phyloP scores from a whole-genome alignment of 1,140 invertebrate genomes.

The Melanaphis sacchari region DNA sequence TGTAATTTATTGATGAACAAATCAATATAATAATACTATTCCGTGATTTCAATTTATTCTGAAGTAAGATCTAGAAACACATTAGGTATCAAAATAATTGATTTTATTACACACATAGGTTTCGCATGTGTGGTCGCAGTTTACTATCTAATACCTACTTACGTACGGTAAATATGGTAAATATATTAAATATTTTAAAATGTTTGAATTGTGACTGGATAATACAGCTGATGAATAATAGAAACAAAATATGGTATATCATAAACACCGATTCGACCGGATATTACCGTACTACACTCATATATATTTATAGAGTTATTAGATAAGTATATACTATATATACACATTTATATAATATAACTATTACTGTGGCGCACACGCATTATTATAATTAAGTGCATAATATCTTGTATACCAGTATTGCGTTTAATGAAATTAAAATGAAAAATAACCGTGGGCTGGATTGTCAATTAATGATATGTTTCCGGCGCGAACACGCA shows the following conservation, averaged over 20 bases:
- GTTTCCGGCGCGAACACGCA: neutral
- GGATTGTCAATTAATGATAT: neutral
- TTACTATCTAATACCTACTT: neutral
- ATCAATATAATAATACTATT: neutral
- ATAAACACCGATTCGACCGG: neutral
- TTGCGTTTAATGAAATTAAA: neutral
- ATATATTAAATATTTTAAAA: neutral
- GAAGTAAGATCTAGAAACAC: neutral
- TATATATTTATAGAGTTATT: too few relatives aligned
- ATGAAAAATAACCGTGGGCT: neutral
- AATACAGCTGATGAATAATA: neutral
- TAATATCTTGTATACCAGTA: neutral
- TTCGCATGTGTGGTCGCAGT: neutral
- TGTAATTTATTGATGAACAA: neutral
- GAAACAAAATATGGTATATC: neutral
- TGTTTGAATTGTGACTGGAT: neutral
- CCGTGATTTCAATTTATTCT: neutral
- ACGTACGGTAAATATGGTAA: neutral
- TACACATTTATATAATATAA: neutral
- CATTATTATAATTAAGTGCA: neutral
- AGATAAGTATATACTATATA: too few relatives aligned
- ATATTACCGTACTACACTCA: too few relatives aligned
- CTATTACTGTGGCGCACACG: neutral
- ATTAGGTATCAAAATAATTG: neutral
- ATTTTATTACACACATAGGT: neutral